Percentiles rank a stretch among this genome's conserved stretches.
Conservation (phyloP, 2,888 invertebrate genomes). For the Halictus quadricinctus region DNA sequence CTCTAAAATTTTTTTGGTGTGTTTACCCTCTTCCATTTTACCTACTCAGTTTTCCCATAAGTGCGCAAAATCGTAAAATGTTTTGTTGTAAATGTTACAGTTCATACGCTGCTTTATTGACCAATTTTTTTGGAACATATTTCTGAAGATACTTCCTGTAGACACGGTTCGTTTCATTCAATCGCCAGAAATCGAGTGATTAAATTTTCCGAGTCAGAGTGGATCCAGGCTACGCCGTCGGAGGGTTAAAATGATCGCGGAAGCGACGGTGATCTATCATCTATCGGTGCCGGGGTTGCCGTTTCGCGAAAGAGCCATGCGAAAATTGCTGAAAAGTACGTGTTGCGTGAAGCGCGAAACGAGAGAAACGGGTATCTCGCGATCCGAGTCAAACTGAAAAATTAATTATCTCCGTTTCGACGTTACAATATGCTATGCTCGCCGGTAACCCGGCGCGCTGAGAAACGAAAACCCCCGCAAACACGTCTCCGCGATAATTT, state of each 20-base stretch:
- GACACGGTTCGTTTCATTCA: no score
- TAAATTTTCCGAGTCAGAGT: no score
- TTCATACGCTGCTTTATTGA: no score
- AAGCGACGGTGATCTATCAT: background rate
- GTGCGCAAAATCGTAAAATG: no score
- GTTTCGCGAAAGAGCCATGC: background rate
- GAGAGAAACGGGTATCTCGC: background rate
- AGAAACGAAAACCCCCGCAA: conserved; percentile 23
- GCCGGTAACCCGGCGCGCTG: background rate
- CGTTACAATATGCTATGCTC: background rate
- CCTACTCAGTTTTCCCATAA: no score
- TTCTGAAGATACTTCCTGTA: no score
- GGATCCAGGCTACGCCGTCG: no score
- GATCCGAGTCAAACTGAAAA: background rate
- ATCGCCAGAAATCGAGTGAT: no score
- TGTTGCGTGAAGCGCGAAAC: background rate
- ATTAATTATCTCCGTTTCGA: conserved; percentile 13
- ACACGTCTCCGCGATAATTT: conserved; percentile 46
- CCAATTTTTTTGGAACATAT: no score
- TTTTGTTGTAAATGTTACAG: no score
- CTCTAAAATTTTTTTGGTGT: no score
- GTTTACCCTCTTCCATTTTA: no score
- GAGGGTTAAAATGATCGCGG: background rate
- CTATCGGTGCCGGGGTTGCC: background rate
- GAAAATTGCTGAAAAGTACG: background rate